These are phyloP conservation scores for Oncorhynchus kisutch DNA, from an alignment of 2,113 vertebrate genomes.

Conservation along the genomic window DNA sequence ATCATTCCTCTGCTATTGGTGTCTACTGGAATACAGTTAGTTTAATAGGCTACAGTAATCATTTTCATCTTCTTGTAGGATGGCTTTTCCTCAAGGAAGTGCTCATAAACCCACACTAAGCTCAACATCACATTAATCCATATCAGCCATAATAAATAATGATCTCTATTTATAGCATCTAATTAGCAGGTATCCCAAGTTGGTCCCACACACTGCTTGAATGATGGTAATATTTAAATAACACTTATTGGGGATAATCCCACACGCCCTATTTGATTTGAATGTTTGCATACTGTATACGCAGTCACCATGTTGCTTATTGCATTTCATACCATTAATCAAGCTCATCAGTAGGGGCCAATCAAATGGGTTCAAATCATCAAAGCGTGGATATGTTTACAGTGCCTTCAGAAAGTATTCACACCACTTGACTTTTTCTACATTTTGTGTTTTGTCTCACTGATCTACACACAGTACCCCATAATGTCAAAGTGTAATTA, in stretches of 20 bases:
- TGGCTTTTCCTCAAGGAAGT: conserved; percentile 39
- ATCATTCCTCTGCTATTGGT: neutral
- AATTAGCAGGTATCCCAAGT: conserved; percentile 24
- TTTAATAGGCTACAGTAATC: conserved; percentile 8
- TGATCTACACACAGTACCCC: too few relatives aligned
- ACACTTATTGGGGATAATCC: conserved; percentile 31
- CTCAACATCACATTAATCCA: conserved; percentile 29
- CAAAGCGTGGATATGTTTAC: neutral
- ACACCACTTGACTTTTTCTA: too few relatives aligned
- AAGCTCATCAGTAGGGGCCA: conserved; percentile 43
- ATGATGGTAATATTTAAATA: conserved; percentile 17
- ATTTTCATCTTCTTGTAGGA: conserved; percentile 19
- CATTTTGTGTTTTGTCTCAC: too few relatives aligned
- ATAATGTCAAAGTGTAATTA: too few relatives aligned
- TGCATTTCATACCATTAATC: conserved; percentile 47
- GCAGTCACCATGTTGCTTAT: conserved; percentile 35
- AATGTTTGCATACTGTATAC: conserved; percentile 10
- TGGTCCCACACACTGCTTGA: conserved; percentile 7
- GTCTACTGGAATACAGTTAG: neutral
- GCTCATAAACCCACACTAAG: neutral
- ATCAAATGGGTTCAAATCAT: conserved; percentile 14
- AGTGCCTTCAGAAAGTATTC: too few relatives aligned
- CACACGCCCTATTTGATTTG: conserved; percentile 18
- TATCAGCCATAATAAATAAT: conserved; percentile 24
- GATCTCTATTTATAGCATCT: conserved; percentile 45